Base-by-base conservation (phyloP, 2,888 invertebrate species). In the Ophioninae sp. region DNA sequence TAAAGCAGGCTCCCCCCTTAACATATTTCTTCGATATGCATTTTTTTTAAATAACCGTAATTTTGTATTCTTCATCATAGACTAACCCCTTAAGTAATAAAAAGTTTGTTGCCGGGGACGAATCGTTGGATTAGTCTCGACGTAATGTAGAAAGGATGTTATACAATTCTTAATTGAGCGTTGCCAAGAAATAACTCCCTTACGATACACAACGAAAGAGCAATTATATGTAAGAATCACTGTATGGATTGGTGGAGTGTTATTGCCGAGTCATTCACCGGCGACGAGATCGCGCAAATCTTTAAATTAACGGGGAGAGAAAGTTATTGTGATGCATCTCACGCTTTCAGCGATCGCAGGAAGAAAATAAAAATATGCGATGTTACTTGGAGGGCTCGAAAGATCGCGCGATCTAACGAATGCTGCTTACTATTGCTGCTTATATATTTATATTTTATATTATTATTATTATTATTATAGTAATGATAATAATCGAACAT, bases 251-350 rank as follows among this genome's bases (percentile, higher is more conserved):
- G 72, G 72, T 72, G 5, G n/a, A 73, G 57, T 75, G 64, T 75
- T 81, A 44, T 23, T 17, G 44, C 41, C 44, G 13, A 67, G 67
- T 81, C 81, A 72, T 81, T 81, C 73, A 73, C 77, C 81, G 56
- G 23, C 37, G 74, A 62, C 30, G 56, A 81, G 81, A 81, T 81
- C 50, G 37, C 37, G 75, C 64, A 61, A 81, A 81, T 81, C 67
- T 75, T 57, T 70, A 20, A 64, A 65, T 65, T 21, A 70, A 65
- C 59, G 41, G 65, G 68, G 68, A 56, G 81, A 76, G 81, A 81
- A 81, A 81, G 81, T 81, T 81, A 81, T 81, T 77, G 77, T 76
- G 57, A 69, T 57, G 75, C 10, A 75, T 75, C 30, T 69, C 20
- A 50, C 30, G 44, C 39, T 62, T 41, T 64, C 75, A 50, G 41